phyloP scores from a whole-genome alignment of 2,797 vertebrate genomes.

The Eleutherodactylus coqui region DNA sequence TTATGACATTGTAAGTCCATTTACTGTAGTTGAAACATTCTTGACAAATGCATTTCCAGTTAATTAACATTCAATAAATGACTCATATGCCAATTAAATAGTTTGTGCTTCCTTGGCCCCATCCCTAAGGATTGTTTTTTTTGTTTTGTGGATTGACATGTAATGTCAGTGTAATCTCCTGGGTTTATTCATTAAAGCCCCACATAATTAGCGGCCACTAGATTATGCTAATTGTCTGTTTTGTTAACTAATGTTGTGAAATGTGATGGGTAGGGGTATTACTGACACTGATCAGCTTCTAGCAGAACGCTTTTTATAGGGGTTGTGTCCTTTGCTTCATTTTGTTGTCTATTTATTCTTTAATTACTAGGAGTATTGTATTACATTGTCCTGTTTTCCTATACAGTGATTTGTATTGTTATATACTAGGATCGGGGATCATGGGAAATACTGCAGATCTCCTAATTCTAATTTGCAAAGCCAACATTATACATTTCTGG shows the following conservation, averaged over 20 bases:
- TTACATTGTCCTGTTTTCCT: no score
- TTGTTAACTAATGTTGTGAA: slow-evolving; percentile 34
- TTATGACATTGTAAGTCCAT: slow-evolving; percentile 50
- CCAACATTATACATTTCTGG: no score
- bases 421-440: no score
- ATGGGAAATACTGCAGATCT: no score
- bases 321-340: background rate
- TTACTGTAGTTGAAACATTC: slow-evolving; percentile 41
- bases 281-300: background rate
- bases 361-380: background rate
- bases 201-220: slow-evolving; percentile 50
- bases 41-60: slow-evolving; percentile 55
- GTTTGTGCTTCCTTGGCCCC: slow-evolving; percentile 24
- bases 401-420: no score
- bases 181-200: slow-evolving; percentile 50
- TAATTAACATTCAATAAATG: slow-evolving; percentile 60
- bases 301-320: background rate
- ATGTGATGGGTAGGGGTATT: slow-evolving; percentile 20
- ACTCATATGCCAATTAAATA: slow-evolving; percentile 47
- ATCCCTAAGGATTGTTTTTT: slow-evolving; percentile 45
- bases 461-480: no score
- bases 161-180: slow-evolving; percentile 40
- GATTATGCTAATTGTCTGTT: slow-evolving; percentile 53
- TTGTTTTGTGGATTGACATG: slow-evolving; percentile 55
- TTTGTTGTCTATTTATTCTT: background rate